Evolutionary conservation across 2,797 vertebrate genomes (phyloP), one percentile per base, ranked within the genome.

Genomic region (Rousettus madagascariensis): DNA sequence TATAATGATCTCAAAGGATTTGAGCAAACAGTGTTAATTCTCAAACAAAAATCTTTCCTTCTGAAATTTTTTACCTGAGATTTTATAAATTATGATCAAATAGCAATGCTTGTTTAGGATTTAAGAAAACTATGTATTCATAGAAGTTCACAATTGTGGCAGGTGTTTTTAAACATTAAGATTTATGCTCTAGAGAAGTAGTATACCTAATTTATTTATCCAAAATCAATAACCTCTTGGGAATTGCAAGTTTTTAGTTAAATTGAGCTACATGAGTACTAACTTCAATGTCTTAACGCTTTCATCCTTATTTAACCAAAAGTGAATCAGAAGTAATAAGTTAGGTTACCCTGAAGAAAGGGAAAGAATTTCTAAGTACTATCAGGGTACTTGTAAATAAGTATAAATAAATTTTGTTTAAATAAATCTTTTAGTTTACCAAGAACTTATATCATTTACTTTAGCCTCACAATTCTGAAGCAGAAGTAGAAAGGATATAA

Each of bases 121-220:
- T 92, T 94, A 94, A 92, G 24, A 91, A n/a, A 84, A 79, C 24
- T 83, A 2, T 65, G 1, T 83, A 74, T 86, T 94, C 63, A 55
- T 90, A 59, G 5, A 92, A 83, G 55, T 86, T 78, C 28, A 51
- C 28, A 33, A 15, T 59, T 95, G 1, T 53, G 75, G 51, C 26
- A 92, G 33, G 36, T 83, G 68, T 91, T 90, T 79, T 0, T 5
- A 92, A 83, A 87, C 36, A 49, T 57, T 90, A 61, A 92, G 82
- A 38, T 55, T 57, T 78, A 69, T 38, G 63, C 6, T 83, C 0
- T 22, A 66, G 38, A 65, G 86, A 66, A 95, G 20, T 77, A 38
- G 5, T 22, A 33, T 38, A 51, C 6, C 28, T 85, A 59, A 89
- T 82, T 59, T 74, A 71, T 59, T 86, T 69, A 43, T 74, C 75